Percentiles rank a stretch among this genome's conserved stretches.
phyloP scores from a whole-genome alignment of 2,113 vertebrate species.

The Origma solitaria region DNA sequence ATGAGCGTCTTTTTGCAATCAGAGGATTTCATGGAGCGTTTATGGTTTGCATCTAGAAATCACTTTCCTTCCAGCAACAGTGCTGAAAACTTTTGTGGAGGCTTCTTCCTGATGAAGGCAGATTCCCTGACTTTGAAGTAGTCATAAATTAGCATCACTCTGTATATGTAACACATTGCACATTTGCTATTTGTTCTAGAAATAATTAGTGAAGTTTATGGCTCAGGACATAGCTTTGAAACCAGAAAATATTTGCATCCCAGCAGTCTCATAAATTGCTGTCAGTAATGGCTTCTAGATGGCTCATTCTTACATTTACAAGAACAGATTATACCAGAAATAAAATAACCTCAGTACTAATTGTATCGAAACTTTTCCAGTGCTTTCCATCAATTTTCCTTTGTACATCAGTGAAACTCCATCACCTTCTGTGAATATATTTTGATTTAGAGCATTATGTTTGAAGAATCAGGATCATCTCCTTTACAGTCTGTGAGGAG shows the following conservation, averaged over 20 bases:
- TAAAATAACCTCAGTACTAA: neutral
- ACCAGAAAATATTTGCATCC: neutral
- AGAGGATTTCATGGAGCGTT: neutral
- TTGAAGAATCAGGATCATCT: neutral
- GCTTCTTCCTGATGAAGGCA: neutral
- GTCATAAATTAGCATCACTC: neutral
- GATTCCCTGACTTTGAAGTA: conserved; percentile 30
- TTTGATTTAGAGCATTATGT: neutral
- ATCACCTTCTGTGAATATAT: neutral
- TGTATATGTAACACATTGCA: neutral
- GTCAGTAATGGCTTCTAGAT: neutral
- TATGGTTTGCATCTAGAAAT: neutral
- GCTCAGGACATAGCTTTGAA: neutral
- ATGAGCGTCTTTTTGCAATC: neutral
- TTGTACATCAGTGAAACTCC: neutral
- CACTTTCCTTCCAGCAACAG: neutral
- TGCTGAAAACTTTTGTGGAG: neutral
- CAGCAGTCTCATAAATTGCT: neutral
- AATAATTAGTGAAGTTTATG: neutral
- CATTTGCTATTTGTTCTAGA: neutral
- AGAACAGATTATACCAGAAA: neutral
- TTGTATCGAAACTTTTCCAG: neutral
- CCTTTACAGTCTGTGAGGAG: neutral
- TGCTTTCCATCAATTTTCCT: neutral
- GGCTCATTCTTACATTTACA: neutral